phyloP scores from a whole-genome alignment of 2,113 vertebrate genomes.

The Anser cygnoides region DNA sequence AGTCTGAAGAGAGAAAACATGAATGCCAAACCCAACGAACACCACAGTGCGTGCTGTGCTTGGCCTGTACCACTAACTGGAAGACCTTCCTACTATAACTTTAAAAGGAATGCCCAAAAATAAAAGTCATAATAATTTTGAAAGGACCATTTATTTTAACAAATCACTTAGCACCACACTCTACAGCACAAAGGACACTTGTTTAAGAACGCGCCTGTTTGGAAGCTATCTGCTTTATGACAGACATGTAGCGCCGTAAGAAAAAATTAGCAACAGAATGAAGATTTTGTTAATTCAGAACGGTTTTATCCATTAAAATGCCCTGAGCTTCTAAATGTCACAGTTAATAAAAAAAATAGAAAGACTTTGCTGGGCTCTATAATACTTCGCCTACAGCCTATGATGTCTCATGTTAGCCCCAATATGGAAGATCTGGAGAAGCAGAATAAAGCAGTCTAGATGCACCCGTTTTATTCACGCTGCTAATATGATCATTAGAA shows the following conservation, averaged over 20 bases:
- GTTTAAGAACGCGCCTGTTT: conserved; percentile 17
- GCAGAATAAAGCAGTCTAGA: conserved; percentile 29
- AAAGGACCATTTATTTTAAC: conserved; percentile 7
- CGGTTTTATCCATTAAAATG: conserved; percentile 35
- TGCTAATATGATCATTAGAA: conserved; percentile 46
- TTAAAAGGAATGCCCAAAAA: background rate
- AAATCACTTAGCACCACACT: background rate
- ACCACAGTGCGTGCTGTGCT: accelerated
- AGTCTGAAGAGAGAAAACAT: background rate
- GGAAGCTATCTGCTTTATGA: background rate
- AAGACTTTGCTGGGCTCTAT: conserved; percentile 32
- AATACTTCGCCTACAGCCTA: background rate
- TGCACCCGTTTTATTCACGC: conserved; percentile 41
- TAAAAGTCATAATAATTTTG: background rate
- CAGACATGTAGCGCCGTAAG: conserved; percentile 12
- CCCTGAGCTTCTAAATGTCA: conserved; percentile 45
- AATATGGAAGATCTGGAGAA: conserved; percentile 50
- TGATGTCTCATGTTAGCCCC: conserved; percentile 23
- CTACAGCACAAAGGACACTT: conserved; percentile 36
- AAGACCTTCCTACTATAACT: background rate
- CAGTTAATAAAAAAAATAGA: conserved; percentile 60
- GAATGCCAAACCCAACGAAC: background rate
- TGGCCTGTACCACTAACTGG: background rate
- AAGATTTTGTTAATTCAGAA: conserved; percentile 57
- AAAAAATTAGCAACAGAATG: conserved; percentile 35